Base-by-base conservation (phyloP, 2,113 vertebrate genomes). In the Aythya baeri region DNA sequence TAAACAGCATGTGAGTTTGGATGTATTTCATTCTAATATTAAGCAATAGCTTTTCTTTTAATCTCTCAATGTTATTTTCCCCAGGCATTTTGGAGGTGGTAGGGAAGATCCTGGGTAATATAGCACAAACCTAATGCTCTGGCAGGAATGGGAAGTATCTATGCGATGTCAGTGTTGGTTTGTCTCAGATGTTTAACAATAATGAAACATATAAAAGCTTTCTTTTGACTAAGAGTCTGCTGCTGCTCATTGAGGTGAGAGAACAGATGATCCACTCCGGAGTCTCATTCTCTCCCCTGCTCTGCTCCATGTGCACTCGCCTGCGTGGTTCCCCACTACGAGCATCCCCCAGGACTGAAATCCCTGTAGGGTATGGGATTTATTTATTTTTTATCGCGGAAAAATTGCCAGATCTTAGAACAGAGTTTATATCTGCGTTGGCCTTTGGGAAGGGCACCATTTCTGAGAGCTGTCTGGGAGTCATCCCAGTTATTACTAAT, bases 11-110 rank as follows among this genome's bases (percentile, higher is more conserved):
- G 7, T 21, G 52, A 90, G 70, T 86, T 70, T 34, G 50, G 50
- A 81, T 89, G 90, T 71, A 29, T 94, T 71, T 95, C 83, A 31
- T 84, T 43, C 76, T 25, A 52, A 96, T 94, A 88, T 88, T 49
- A 89, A 96, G 93, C 65, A 91, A 61, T 87, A 61, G 73, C 75
- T 92, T 88, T 75, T 76, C 91, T 88, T 93, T 95, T 96, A 74
- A 91, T 94, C 93, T 94, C 44, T 72, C 62, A 25, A 6, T 63
- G 70, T 46, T 50, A 72, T 58, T 93, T 57, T 93, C 91, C 89
- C 84, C 59, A 7, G 94, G 89, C 73, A 0, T 77, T 86, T 78
- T 43, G 77, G 84, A 87, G 83, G 72, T 65, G 79, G 18, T 34
- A 21, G 61, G 73, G 86, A 79, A 91, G 88, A 71, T 91, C 55